Conservation (phyloP, 2,888 invertebrate genomes). For the Eupithecia pulchellata region DNA sequence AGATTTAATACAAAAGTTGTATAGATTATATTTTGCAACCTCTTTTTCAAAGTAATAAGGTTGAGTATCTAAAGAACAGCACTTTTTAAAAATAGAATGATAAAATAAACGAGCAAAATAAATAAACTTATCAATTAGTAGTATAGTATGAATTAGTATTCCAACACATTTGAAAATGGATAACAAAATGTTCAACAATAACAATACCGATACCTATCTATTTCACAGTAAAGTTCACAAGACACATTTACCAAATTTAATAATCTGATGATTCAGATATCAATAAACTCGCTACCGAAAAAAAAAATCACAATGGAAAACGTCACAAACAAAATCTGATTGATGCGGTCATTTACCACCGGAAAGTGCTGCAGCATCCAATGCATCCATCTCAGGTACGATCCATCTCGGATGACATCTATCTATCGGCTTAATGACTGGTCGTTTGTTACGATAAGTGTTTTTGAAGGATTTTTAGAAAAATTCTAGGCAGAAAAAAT, state of each 20-base stretch:
- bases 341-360: slow-evolving; percentile 42
- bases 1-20: no score
- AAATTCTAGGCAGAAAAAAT: neutral
- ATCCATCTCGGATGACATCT: slow-evolving; percentile 15
- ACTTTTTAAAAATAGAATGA: no score
- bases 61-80: no score
- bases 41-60: no score
- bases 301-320: slow-evolving; percentile 13
- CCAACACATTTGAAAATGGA: neutral
- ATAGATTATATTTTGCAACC: no score
- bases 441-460: slow-evolving; percentile 42
- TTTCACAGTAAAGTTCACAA: neutral
- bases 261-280: slow-evolving; percentile 8
- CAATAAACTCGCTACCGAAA: slow-evolving; percentile 4
- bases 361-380: slow-evolving; percentile 18
- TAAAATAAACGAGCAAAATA: no score
- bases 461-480: slow-evolving; percentile 40
- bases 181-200: no score
- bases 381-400: slow-evolving; percentile 7
- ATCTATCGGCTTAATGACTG: slow-evolving; percentile 36
- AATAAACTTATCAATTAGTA: no score
- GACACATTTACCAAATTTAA: neutral
- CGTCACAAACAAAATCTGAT: slow-evolving; percentile 37
- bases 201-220: no score
- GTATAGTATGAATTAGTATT: no score